Percentiles rank a stretch among this genome's conserved stretches.
Evolutionary conservation across 2,888 invertebrate species (phyloP).

Genomic region (Meghimatium bilineatum): DNA sequence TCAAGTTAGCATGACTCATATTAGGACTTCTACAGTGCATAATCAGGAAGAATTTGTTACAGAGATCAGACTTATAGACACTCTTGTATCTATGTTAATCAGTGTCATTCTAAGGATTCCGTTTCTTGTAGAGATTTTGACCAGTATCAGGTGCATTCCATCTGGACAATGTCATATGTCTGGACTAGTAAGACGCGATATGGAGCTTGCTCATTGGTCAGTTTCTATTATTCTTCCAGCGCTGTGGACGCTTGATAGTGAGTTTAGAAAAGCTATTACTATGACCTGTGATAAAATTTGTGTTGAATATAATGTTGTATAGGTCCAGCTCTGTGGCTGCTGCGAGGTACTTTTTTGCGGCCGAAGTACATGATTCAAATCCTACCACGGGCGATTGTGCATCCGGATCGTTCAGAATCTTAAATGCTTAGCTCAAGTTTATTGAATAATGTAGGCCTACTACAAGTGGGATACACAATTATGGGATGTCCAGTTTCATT

Average conservation of each 20-base stretch:
- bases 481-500: no score
- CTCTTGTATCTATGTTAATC: neutral
- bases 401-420: no score
- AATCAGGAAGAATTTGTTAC: neutral
- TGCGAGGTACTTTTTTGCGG: no score
- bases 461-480: no score
- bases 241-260: neutral
- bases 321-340: no score
- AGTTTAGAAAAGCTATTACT: neutral
- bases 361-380: no score
- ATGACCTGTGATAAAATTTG: neutral
- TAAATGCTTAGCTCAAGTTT: no score
- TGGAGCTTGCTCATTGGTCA: slow-evolving; percentile 16
- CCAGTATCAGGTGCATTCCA: neutral
- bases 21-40: neutral
- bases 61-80: slow-evolving; percentile 18
- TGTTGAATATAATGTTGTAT: neutral
- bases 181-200: neutral
- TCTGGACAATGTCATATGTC: neutral
- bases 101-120: neutral
- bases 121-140: neutral
- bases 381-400: no score
- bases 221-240: slow-evolving; percentile 15
- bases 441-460: no score
- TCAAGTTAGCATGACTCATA: neutral